A percentile compares a stretch with the other conserved stretches of the same genome.
Conservation (phyloP, 2,888 invertebrate species). For the Parascotia fuliginaria region DNA sequence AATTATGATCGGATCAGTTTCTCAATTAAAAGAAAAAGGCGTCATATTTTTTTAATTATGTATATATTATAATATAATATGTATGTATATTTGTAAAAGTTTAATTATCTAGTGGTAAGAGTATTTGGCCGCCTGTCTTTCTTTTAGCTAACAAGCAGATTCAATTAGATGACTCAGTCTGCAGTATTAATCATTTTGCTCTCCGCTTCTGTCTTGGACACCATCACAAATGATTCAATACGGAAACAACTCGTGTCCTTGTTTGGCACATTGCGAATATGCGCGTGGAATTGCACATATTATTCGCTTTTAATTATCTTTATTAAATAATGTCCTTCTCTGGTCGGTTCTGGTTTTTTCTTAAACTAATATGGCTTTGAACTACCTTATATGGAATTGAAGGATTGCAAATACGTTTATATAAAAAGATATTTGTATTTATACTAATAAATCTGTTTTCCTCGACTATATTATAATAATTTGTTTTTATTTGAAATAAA, state of each 20-base stretch:
- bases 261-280: constrained; percentile 78
- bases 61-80: too few species aligned
- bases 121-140: too few species aligned
- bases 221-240: constrained; percentile 70
- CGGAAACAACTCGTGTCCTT: constrained; percentile 80
- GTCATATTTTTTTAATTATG: too few species aligned
- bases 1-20: too few species aligned
- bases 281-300: constrained; percentile 71
- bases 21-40: too few species aligned
- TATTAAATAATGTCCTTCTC: constrained; percentile 73
- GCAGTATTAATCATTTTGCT: constrained; percentile 19
- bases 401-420: constrained; percentile 18
- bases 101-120: too few species aligned
- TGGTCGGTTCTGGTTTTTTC: constrained; percentile 48
- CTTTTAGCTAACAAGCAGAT: not conserved
- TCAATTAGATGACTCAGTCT: not conserved
- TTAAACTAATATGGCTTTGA: constrained; percentile 31
- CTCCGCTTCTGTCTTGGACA: constrained; percentile 41
- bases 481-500: too few species aligned
- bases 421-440: constrained; percentile 22
- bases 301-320: constrained; percentile 74
- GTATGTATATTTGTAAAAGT: too few species aligned
- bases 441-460: too few species aligned
- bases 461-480: too few species aligned
- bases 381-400: constrained; percentile 27